Evolutionary conservation across 2,113 vertebrate genomes (phyloP), one percentile per base, ranked within the genome.

Genomic region (Pachypanchax playfairii): DNA sequence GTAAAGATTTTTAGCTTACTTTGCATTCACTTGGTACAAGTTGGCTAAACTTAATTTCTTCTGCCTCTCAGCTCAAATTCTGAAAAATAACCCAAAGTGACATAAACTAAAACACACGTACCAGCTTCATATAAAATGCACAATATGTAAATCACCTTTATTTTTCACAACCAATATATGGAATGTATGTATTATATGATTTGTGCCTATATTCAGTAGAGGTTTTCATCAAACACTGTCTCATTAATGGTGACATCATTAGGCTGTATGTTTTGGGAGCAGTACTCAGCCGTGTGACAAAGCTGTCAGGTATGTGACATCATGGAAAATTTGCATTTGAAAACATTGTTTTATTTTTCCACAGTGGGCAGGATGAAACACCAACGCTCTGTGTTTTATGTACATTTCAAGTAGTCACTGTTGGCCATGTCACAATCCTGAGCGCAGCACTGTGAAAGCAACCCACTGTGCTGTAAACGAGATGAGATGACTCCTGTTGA

Each of bases 381-480:
- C 38, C 47, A 31, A 49, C 54, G 69, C 57, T 66, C 70, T 60
- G 66, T 11, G 49, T 72, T 85, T 85, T 66, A 71, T 83, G 74
- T 75, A 65, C 55, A 63, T 73, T 75, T 80, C 59, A 79, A 74
- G 70, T 86, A 83, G 84, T 81, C 77, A 82, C 62, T 21, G 57
- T 67, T 66, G 62, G 64, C 68, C 60, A 24, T 49, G 82, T 80
- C 79, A 60, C 47, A 64, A 70, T 77, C 64, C 65, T 49, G 63
- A 50, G 53, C 66, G n/a, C 22, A 58, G 68, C 69, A 41, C 62
- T 58, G 68, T 82, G 85, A 86, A 82, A 76, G 61, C 70, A 12
- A 53, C 74, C 83, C 75, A 54, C 88, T 86, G 86, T 63, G 90
- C 79, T 75, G 86, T 75, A 91, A 90, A 91, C 85, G 71, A 90